These are phyloP conservation scores for Diglossa cyanea DNA, from an alignment of 2,797 vertebrate species.

Conservation along the genomic window DNA sequence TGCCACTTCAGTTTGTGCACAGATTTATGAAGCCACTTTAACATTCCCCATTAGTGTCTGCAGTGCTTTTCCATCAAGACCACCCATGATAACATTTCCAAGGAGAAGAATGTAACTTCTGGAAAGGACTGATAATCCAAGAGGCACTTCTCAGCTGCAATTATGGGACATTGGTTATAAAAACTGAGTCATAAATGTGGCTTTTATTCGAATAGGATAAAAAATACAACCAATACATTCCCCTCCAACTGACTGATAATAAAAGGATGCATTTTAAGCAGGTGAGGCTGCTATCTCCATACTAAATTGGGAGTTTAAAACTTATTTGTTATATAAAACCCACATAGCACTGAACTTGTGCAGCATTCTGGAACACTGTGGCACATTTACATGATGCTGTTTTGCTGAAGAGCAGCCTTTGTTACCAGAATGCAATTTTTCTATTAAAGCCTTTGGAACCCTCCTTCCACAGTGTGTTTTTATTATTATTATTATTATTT, in stretches of 20 bases:
- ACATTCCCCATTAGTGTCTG: neutral
- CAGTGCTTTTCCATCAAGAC: slow-evolving; percentile 1
- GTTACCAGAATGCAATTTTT: slow-evolving; percentile 2
- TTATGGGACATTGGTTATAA: neutral
- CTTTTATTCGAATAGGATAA: neutral
- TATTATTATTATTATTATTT: neutral
- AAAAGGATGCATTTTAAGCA: neutral
- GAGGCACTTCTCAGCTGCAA: neutral
- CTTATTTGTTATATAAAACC: neutral
- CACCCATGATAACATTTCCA: neutral
- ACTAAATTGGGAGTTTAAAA: neutral
- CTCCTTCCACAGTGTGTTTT: neutral
- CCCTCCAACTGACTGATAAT: neutral
- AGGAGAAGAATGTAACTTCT: neutral
- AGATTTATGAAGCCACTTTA: slow-evolving; percentile 27
- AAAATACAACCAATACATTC: neutral
- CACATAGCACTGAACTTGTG: neutral
- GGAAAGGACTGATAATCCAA: slow-evolving; percentile 19
- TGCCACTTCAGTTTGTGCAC: neutral
- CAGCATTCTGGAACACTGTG: neutral
- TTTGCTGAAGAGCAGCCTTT: neutral
- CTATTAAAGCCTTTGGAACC: neutral
- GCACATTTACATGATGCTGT: neutral
- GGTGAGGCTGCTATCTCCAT: neutral
- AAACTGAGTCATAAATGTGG: neutral